Percentiles rank a stretch among this genome's conserved stretches.
Conservation (phyloP, 2,888 invertebrate species). For the Microdon myrmicae region DNA sequence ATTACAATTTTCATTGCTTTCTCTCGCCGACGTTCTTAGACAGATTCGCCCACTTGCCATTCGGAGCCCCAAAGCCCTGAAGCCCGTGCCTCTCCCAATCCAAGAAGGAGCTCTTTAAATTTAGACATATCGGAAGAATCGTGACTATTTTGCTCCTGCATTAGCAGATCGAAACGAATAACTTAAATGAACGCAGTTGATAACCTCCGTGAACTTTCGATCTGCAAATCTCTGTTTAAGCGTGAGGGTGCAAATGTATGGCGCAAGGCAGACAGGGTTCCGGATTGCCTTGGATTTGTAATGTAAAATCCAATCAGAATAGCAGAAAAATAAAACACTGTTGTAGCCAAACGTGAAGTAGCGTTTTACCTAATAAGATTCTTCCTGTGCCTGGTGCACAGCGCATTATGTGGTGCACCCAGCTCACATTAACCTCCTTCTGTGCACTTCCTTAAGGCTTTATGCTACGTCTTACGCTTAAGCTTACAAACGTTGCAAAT, state of each 20-base stretch:
- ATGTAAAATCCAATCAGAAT: too few species aligned
- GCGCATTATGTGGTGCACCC: slow-evolving; percentile 11
- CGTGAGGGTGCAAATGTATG: too few species aligned
- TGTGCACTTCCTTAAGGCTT: slow-evolving; percentile 17
- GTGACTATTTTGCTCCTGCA: slow-evolving; percentile 41
- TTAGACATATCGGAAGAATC: slow-evolving; percentile 42
- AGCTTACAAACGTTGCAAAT: slow-evolving; percentile 45
- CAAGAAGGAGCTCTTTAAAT: too few species aligned
- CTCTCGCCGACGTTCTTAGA: too few species aligned
- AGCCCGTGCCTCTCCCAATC: slow-evolving; percentile 12
- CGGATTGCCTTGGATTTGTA: slow-evolving; percentile 11
- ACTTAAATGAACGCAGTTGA: slow-evolving; percentile 19
- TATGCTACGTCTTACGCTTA: slow-evolving; percentile 27
- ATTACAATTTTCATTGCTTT: slow-evolving; percentile 3
- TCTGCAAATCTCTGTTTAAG: slow-evolving; percentile 26
- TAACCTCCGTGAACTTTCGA: slow-evolving; percentile 21
- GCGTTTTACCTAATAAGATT: slow-evolving; percentile 46
- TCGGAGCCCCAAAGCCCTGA: slow-evolving; percentile 1
- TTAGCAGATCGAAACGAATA: slow-evolving; percentile 29
- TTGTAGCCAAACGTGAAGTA: slow-evolving; percentile 37
- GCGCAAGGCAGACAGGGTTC: too few species aligned
- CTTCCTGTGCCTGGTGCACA: slow-evolving; percentile 6
- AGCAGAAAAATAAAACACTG: too few species aligned
- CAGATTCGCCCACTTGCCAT: too few species aligned
- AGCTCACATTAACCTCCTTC: slow-evolving; percentile 25